Evolutionary conservation across 2,113 vertebrate species (phyloP), one percentile per base, ranked within the genome.

Genomic region (Aspidoscelis tigris): DNA sequence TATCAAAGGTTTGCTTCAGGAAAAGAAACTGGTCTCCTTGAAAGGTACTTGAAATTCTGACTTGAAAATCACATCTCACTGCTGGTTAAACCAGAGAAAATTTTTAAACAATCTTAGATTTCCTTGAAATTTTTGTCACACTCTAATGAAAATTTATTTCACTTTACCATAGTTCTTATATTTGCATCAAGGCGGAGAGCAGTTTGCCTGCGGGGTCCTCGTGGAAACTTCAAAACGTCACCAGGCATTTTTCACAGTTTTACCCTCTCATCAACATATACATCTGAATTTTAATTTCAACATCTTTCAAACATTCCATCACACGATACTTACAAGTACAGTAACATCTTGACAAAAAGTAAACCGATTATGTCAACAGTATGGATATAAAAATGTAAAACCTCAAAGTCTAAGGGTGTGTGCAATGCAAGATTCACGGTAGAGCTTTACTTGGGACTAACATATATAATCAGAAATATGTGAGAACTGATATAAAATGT

Each of bases 401-500:
- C 8, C 7, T 6, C 3, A 61, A 64, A 47, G 41, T 41, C 55
- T 65, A 26, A 43, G 22, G 3, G 14, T 8, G 10, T 65, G 3
- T 83, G 2, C 81, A 68, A 24, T 69, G 6, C 21, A 77, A 71
- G 18, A 61, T 41, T 39, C 16, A 26, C 33, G 4, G 43, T 78
- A 78, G 41, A 22, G 53, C 43, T 73, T 66, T 68, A 68, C 47
- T 69, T 44, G 33, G 33, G 66, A 44, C 8, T 69, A 21, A 21
- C 33, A 71, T 16, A 47, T 24, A 26, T 26, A 65, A 47, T 43
- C 20, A 76, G 6, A 65, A 68, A 81, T 1, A 64, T 86, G 89
- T 20, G n/a, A 14, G 87, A 10, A 22, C 43, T 50, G 16, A 26
- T n/a, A 65, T 58, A 81, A 89, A 82, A 74, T 53, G 24, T 58